Evolutionary conservation across 2,797 vertebrate genomes (phyloP).

Genomic region (Rhinatrema bivittatum): DNA sequence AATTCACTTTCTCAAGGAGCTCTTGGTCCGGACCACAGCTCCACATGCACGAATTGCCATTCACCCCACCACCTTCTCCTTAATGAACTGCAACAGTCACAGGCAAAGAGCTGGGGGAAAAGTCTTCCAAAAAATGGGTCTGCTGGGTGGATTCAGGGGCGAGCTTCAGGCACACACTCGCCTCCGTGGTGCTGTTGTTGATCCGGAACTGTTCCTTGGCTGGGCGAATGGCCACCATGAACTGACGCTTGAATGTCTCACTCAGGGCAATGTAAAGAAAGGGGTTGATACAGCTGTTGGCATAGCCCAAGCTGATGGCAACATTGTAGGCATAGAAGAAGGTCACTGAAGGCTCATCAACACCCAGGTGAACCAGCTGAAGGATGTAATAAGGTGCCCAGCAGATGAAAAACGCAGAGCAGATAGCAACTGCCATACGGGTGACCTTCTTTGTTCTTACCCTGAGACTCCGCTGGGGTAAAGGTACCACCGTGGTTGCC

Average conservation of each 20-base stretch:
- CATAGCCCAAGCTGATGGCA: constrained; percentile 77
- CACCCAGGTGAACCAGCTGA: constrained; percentile 68
- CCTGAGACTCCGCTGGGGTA: constrained; percentile 64
- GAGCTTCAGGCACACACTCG: constrained; percentile 54
- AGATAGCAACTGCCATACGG: constrained; percentile 75
- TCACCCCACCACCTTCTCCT: no score
- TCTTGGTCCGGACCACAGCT: no score
- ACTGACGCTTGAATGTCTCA: constrained; percentile 71
- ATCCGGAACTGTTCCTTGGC: constrained; percentile 48
- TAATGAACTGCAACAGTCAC: constrained; percentile 51
- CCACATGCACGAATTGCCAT: no score
- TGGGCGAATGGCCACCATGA: constrained; percentile 55
- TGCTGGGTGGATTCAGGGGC: constrained; percentile 50
- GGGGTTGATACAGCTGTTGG: constrained; percentile 81
- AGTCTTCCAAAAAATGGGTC: constrained; percentile 48
- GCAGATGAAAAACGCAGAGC: constrained; percentile 72
- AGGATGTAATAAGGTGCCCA: constrained; percentile 80
- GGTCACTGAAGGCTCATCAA: constrained; percentile 61
- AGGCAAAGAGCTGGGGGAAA: constrained; percentile 36
- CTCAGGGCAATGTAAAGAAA: constrained; percentile 74
- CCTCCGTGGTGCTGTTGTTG: constrained; percentile 51
- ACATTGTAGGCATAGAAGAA: constrained; percentile 74
- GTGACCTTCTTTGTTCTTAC: constrained; percentile 71
- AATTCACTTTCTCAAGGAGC: no score
- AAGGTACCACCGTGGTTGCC: constrained; percentile 66